Evolutionary conservation across 2,113 vertebrate genomes (phyloP), one percentile per base, ranked within the genome.

Genomic region (Prinia subflava): DNA sequence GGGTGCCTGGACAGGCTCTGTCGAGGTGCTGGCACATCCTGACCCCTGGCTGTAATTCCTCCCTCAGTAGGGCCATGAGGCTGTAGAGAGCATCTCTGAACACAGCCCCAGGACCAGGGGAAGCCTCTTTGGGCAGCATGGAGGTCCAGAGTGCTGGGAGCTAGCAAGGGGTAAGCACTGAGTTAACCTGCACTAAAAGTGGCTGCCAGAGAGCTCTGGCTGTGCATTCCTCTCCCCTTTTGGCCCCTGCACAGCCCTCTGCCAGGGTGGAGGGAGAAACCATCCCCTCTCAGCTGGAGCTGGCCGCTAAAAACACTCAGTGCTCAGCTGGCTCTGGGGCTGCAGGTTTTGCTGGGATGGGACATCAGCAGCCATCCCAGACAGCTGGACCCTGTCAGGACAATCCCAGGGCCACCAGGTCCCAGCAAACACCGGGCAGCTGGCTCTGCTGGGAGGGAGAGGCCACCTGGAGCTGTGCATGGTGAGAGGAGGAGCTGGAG

Each of bases 391-490:
- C 31, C 30, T 76, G 7, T 2, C 37, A 27, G 41, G 16, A 78
- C 16, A 70, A 28, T 9, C 49, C 23, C 70, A 49, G 74, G 35
- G 42, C 44, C 50, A 21, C 13, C 5, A 28, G 47, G 13, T 11
- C 78, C 46, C 49, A 10, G 57, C n/a, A 56, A 27, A 68, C 3
- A 0, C 7, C 20, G 10, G 62, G 44, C 44, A 75, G 37, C 44
- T 55, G 53, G 21, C 31, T 75, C 18, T 78, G 6, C 70, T 74
- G n/a, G 9, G 2, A 47, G 68, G 68, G 64, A 64, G 87, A 75
- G 1, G 4, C 7, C 8, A 0, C 2, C 2, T 4, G 33, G 52
- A 35, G 49, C 56, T 4, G 2, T 2, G 39, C 2, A 0, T 0
- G 4, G 46, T 2, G 6, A 81, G 91, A 53, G 47, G 50, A 42